phyloP scores from a whole-genome alignment of 2,797 vertebrate genomes.

The Gymnocypris eckloni region DNA sequence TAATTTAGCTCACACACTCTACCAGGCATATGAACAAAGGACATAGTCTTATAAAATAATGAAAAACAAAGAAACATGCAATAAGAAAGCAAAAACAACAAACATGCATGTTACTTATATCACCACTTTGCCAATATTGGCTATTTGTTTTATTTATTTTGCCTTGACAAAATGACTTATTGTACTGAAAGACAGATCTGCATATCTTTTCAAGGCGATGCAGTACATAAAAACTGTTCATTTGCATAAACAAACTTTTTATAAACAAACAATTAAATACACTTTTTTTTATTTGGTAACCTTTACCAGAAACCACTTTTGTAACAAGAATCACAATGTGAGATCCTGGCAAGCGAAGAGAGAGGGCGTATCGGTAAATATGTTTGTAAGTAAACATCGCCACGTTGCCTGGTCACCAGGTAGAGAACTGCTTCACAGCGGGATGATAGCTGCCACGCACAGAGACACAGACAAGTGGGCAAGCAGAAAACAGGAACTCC shows the following conservation, averaged over 20 bases:
- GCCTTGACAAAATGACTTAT: conserved; percentile 28
- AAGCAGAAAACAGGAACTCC: conserved; percentile 64
- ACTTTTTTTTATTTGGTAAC: conserved; percentile 67
- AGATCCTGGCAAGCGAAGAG: conserved; percentile 59
- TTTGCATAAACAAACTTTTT: conserved; percentile 68
- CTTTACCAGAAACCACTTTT: conserved; percentile 72
- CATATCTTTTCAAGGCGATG: conserved; percentile 73
- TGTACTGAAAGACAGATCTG: conserved; percentile 54
- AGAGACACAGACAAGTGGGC: conserved; percentile 19
- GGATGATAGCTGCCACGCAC: conserved; percentile 76
- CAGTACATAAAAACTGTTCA: conserved; percentile 53
- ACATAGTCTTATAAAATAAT: conserved; percentile 40
- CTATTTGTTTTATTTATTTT: conserved; percentile 6
- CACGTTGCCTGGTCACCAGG: conserved; percentile 16
- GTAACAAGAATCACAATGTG: conserved; percentile 62
- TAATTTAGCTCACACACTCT: conserved; percentile 27
- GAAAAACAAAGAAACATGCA: conserved; percentile 56
- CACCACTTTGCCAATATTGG: conserved; percentile 25
- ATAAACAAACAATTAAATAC: too few relatives aligned
- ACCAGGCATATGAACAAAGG: conserved; percentile 20
- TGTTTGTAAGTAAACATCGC: neutral
- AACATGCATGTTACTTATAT: conserved; percentile 29
- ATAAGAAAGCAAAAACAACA: neutral
- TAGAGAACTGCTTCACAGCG: conserved; percentile 54
- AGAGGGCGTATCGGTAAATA: conserved; percentile 41